Base-by-base conservation (phyloP, 1,140 invertebrate species). In the Lasaia peninsularis region DNA sequence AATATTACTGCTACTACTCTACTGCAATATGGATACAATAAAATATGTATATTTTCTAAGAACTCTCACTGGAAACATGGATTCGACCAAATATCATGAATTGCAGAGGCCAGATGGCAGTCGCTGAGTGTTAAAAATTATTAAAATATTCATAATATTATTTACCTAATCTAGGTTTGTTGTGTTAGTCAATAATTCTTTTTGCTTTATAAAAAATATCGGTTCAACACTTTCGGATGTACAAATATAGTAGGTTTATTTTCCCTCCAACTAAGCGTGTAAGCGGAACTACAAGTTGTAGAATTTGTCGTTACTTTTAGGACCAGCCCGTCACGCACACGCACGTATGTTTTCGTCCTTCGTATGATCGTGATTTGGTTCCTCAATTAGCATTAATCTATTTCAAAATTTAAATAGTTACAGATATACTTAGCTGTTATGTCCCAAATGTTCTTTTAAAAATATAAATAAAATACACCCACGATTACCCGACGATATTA, bases 291-390 rank as follows among this genome's bases (percentile, higher is more conserved):
- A 44, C 9, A 34, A n/a, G 24, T 28, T 20, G 16, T 20, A 20
- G 37, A 18, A 6, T 44, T 18, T 10, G 37, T 18, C 14, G 16
- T 44, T 44, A 18, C 14, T 44, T 20, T 44, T 44, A 8, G 8
- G 16, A 14, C 2, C 35, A 18, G 18, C 16, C 37, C 9, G 37
- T 18, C 37, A 44, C 37, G 37, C 18, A 44, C 37, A 44, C 37
- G 37, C 18, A 44, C 37, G 16, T 7, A 18, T 18, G 37, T 44
- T 44, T 44, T 44, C 14, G 37, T 44, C 37, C 37, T 44, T 44
- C 37, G 37, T 9, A 2, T 44, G 37, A 44, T 12, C 16, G 37
- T 44, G 37, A 44, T 9, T 14, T 18, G 37, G 18, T 3, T 44
- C 12, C 16, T 9, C 6, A 44, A n/a, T n/a, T n/a, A 44, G 14